phyloP scores from a whole-genome alignment of 2,888 invertebrate genomes.

The Pheosia gnoma region DNA sequence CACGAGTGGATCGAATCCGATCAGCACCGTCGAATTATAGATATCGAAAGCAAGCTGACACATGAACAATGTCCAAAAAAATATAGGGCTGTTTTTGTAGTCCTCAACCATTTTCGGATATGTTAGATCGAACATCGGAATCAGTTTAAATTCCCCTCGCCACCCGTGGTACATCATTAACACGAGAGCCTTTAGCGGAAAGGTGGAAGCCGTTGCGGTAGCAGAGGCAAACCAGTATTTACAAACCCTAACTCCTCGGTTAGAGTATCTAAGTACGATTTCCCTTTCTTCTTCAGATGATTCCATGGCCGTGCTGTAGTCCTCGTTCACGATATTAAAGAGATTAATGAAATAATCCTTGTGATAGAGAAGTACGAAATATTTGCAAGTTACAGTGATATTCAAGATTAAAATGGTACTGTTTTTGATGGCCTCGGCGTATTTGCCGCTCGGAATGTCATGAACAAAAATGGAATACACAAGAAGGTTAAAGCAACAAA shows the following conservation, averaged over 20 bases:
- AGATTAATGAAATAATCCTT: conserved; percentile 44
- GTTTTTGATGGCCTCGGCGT: conserved; percentile 58
- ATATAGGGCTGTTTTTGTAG: conserved; percentile 39
- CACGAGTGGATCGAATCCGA: conserved; percentile 68
- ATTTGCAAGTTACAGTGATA: conserved; percentile 53
- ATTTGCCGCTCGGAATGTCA: conserved; percentile 47
- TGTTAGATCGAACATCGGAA: conserved; percentile 58
- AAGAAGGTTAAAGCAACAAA: conserved; percentile 32
- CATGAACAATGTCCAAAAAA: conserved; percentile 41
- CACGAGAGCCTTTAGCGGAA: conserved; percentile 55
- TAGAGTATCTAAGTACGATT: conserved; percentile 47
- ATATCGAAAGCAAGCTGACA: conserved; percentile 43
- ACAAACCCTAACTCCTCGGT: conserved; percentile 49
- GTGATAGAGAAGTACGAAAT: conserved; percentile 45
- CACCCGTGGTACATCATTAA: conserved; percentile 48
- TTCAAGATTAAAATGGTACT: conserved; percentile 52
- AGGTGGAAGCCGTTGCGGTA: conserved; percentile 43
- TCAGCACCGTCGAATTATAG: conserved; percentile 50
- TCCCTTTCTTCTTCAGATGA: conserved; percentile 45
- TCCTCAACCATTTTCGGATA: conserved; percentile 51
- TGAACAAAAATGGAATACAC: conserved; percentile 47
- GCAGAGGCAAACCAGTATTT: conserved; percentile 53
- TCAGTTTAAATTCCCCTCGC: conserved; percentile 45
- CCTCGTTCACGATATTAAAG: conserved; percentile 50
- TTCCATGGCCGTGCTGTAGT: conserved; percentile 49